Evolutionary conservation across 2,888 invertebrate species (phyloP), one percentile per base, ranked within the genome.

Genomic region (Aphrophora alni): DNA sequence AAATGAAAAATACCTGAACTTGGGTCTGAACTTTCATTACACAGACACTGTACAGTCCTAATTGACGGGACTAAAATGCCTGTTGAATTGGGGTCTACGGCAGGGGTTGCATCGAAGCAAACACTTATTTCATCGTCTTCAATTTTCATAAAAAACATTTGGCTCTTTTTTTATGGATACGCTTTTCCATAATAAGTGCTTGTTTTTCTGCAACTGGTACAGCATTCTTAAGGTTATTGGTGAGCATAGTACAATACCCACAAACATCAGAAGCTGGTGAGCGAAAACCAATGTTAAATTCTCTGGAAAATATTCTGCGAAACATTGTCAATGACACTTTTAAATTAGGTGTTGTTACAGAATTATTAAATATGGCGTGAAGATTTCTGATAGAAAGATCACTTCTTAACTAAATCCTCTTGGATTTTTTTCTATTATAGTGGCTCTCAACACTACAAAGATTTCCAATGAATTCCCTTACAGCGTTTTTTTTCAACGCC

Each of bases 1-100:
- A 80, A n/a, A 59, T 27, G 17, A 75, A 80, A 69, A 75, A 79
- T 5, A 12, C 28, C 2, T 73, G 74, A 59, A 59, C 69, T 75
- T 21, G 26, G 28, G 4, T 68, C 26, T 10, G 33, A 5, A 12
- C 38, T 14, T 26, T 28, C 71, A 75, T 75, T 69, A 69, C 75
- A 75, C 8, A 76, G 70, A 44, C n/a, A 44, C 27, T 80, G 44
- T 3, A 80, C 28, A 24, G 38, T n/a, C n/a, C 38, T 12, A 79
- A 28, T 38, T 79, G 75, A 10, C 80, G 38, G 12, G 74, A n/a
- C 38, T 80, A 80, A 69, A 33, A 80, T 17, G 75, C 80, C 38
- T 80, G 74, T 68, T 79, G 80, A 14, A 80, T 76, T 26, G 68
- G 70, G 4, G 70, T 17, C n/a, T 80, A 70, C 10, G 80, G 80